These are phyloP conservation scores for Yponomeuta plumbellus DNA, from an alignment of 2,888 invertebrate species.

Conservation along the genomic window DNA sequence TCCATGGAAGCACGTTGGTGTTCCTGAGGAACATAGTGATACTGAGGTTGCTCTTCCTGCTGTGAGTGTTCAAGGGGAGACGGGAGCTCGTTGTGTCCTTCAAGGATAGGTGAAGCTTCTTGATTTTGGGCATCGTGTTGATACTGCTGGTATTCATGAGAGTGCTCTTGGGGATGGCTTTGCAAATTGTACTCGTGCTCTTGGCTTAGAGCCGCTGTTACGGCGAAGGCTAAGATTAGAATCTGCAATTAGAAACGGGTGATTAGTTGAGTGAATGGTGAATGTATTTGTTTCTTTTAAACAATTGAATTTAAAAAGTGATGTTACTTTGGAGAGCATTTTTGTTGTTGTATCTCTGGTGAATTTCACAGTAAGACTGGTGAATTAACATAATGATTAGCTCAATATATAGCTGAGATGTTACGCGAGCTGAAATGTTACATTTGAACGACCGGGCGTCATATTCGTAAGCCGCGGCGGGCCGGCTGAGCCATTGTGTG, in stretches of 20 bases:
- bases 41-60: neutral
- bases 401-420: conserved; percentile 75
- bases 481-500: conserved; percentile 51
- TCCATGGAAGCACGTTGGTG: conserved; percentile 21
- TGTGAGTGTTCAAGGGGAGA: neutral
- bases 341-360: conserved; percentile 57
- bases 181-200: conserved; percentile 46
- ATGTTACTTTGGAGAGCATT: conserved; percentile 66
- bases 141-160: neutral
- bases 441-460: conserved; percentile 61
- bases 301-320: conserved; percentile 5
- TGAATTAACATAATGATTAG: conserved; percentile 70
- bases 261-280: conserved; percentile 19
- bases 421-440: conserved; percentile 71
- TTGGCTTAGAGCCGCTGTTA: conserved; percentile 41
- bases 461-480: conserved; percentile 51
- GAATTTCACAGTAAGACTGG: conserved; percentile 71
- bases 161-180: conserved; percentile 38
- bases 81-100: neutral
- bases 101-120: neutral
- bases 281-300: conserved; percentile 21
- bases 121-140: neutral
- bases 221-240: conserved; percentile 39
- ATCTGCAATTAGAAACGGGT: conserved; percentile 42
- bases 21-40: conserved; percentile 11